These are phyloP conservation scores for Hypomecis punctinalis DNA, from an alignment of 2,888 invertebrate genomes.

Conservation along the genomic window DNA sequence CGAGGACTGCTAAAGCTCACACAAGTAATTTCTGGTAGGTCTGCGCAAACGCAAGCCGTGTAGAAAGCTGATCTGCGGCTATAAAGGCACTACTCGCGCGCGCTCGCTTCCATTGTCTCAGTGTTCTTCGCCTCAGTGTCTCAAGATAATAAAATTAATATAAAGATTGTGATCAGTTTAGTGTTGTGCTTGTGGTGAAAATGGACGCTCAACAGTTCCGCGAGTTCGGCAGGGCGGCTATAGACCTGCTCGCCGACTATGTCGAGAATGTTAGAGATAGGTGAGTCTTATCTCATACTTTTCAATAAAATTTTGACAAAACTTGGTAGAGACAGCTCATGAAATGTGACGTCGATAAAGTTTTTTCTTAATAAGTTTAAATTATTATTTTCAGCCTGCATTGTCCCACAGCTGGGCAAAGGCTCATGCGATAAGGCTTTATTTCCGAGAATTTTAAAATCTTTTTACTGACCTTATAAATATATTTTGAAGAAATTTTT, in stretches of 20 bases:
- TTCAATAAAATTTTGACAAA: too few species aligned
- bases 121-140: conserved; percentile 62
- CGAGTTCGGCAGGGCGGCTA: conserved; percentile 93
- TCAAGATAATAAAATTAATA: conserved; percentile 17
- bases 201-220: conserved; percentile 93
- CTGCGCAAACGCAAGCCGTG: conserved; percentile 43
- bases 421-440: too few species aligned
- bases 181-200: conserved; percentile 50
- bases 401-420: too few species aligned
- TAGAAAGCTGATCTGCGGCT: conserved; percentile 75
- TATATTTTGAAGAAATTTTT: too few species aligned
- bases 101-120: conserved; percentile 71
- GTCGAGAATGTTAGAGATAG: conserved; percentile 92
- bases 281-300: conserved; percentile 66
- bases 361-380: too few species aligned
- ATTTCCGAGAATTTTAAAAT: too few species aligned
- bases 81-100: conserved; percentile 70
- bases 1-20: conserved; percentile 10
- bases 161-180: conserved; percentile 27
- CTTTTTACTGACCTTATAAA: too few species aligned
- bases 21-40: conserved; percentile 9
- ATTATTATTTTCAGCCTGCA: too few species aligned
- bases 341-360: too few species aligned
- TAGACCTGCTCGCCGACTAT: conserved; percentile 97
- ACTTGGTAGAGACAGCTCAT: too few species aligned